These are phyloP conservation scores for Alethe castanea DNA, from an alignment of 2,113 vertebrate genomes.

Conservation along the genomic window DNA sequence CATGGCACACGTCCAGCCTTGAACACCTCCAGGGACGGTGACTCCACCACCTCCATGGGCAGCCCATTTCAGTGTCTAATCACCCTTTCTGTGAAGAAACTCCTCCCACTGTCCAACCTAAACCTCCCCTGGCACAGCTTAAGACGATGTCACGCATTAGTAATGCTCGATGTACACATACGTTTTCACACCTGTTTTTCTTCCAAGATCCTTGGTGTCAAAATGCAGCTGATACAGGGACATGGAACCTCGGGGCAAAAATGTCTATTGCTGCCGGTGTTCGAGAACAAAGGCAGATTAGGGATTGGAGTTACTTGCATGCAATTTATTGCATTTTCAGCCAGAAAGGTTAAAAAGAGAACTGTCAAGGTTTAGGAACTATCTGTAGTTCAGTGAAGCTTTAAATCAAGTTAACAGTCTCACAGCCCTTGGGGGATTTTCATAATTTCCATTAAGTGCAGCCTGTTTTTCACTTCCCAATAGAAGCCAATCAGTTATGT, in stretches of 20 bases:
- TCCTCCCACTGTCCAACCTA: not conserved
- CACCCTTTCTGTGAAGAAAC: not conserved
- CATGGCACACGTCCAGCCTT: not conserved
- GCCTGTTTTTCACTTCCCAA: not conserved
- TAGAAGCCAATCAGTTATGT: not conserved
- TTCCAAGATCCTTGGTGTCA: not conserved
- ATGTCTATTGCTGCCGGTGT: not conserved
- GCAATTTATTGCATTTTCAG: not conserved
- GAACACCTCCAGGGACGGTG: not conserved
- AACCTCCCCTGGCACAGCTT: not conserved
- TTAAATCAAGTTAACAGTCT: constrained; percentile 14
- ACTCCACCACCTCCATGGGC: not conserved
- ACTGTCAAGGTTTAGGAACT: not conserved
- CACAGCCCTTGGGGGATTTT: not conserved
- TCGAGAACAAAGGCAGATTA: not conserved
- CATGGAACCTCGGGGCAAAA: not conserved
- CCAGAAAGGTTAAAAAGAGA: not conserved
- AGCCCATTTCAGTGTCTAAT: not conserved
- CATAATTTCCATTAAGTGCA: not conserved
- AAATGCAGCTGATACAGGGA: not conserved
- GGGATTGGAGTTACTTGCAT: not conserved
- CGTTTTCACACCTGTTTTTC: accelerated
- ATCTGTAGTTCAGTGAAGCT: not conserved
- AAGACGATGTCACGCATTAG: not conserved
- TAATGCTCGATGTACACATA: too few relatives aligned